Percentiles rank a stretch among this genome's conserved stretches.
These are phyloP conservation scores for Sarcophaga carnaria DNA, from an alignment of 2,888 invertebrate genomes.

Conservation along the genomic window DNA sequence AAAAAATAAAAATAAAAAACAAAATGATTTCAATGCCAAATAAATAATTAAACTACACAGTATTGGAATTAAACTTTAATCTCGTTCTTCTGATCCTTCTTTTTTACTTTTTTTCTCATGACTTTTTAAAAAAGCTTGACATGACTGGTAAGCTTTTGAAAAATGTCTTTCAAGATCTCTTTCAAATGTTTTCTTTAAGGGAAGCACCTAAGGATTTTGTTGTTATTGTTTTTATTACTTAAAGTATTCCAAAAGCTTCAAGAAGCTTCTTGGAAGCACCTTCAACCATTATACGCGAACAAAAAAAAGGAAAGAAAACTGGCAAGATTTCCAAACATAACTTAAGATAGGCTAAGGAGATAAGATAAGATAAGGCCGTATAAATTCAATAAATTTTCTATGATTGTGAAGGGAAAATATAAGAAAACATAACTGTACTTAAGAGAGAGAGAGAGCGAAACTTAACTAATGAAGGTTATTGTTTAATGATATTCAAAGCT, in stretches of 20 bases:
- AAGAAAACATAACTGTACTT: too few species aligned
- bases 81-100: too few species aligned
- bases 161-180: too few species aligned
- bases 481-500: background rate
- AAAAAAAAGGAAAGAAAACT: slow-evolving; percentile 38
- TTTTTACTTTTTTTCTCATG: too few species aligned
- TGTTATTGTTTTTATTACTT: slow-evolving; percentile 48
- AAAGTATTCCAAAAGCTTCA: slow-evolving; percentile 44
- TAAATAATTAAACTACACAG: slow-evolving; percentile 68
- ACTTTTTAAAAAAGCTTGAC: slow-evolving; percentile 15
- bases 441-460: too few species aligned
- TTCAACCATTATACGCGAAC: slow-evolving; percentile 26
- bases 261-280: slow-evolving; percentile 67
- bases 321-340: slow-evolving; percentile 51
- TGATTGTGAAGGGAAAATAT: too few species aligned
- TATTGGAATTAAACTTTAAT: slow-evolving; percentile 55
- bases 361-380: too few species aligned
- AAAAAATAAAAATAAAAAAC: too few species aligned
- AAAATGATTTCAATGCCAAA: slow-evolving; percentile 23
- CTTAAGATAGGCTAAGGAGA: too few species aligned
- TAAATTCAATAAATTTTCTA: too few species aligned
- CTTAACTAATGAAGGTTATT: too few species aligned
- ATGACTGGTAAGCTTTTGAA: slow-evolving; percentile 61
- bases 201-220: slow-evolving; percentile 76
- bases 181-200: slow-evolving; percentile 35